A percentile compares a stretch with the other conserved stretches of the same genome.
These are phyloP conservation scores for Dromiciops gliroides DNA, from an alignment of 2,113 vertebrate genomes.

Conservation along the genomic window DNA sequence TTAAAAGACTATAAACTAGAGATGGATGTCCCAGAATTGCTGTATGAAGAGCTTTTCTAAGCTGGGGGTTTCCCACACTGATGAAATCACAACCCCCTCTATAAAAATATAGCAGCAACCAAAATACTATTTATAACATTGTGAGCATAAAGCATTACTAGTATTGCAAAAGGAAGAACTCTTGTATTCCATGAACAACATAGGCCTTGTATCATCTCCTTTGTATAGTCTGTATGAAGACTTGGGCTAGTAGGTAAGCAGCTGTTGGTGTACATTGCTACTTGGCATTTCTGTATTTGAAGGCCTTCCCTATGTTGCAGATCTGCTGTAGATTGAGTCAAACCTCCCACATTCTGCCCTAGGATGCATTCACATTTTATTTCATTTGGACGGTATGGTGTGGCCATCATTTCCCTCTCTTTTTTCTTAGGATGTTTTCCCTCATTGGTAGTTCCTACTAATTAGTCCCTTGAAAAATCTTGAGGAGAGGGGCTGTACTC, in stretches of 20 bases:
- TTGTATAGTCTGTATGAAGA: neutral
- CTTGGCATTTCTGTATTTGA: neutral
- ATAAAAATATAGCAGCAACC: neutral
- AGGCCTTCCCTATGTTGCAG: neutral
- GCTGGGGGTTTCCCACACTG: too few relatives aligned
- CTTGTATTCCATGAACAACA: neutral
- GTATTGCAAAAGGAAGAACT: neutral
- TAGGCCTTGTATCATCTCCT: slow-evolving; percentile 10
- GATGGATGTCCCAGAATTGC: too few relatives aligned
- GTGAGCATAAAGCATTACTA: neutral
- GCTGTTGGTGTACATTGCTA: neutral
- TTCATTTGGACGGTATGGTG: too few relatives aligned
- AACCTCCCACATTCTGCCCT: neutral
- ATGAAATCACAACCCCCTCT: neutral
- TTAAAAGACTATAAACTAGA: too few relatives aligned
- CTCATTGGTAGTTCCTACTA: slow-evolving; percentile 2
- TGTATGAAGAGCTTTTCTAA: too few relatives aligned
- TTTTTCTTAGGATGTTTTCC: slow-evolving; percentile 1
- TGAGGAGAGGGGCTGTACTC: neutral
- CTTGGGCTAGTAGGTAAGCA: neutral
- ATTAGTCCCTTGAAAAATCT: slow-evolving; percentile 21
- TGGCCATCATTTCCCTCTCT: neutral
- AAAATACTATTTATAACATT: neutral
- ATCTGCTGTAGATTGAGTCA: neutral
- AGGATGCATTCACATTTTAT: neutral